These are phyloP conservation scores for Leptodactylus fuscus DNA, from an alignment of 2,113 vertebrate species.

Conservation along the genomic window DNA sequence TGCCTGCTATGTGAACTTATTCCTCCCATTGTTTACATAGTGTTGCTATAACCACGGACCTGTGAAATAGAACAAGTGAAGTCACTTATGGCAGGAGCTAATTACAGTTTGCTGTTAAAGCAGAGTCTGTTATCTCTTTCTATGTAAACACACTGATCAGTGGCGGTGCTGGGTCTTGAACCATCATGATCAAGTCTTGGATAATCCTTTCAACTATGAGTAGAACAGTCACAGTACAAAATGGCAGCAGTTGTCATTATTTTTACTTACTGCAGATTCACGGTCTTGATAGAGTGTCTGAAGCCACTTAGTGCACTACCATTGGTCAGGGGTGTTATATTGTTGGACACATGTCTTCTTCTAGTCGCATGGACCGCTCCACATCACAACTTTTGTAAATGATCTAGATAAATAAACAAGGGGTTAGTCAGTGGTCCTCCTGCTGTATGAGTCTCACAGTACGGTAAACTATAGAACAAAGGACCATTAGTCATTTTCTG, in stretches of 20 bases:
- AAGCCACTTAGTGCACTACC: neutral
- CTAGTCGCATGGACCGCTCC: neutral
- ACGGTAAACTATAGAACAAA: neutral
- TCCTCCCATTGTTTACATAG: no score
- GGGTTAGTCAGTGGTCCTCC: slow-evolving; percentile 6
- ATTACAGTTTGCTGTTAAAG: no score
- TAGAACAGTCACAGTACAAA: neutral
- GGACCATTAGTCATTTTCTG: slow-evolving; percentile 29
- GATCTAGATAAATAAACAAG: slow-evolving; percentile 23
- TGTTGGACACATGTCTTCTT: neutral
- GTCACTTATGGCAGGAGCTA: no score
- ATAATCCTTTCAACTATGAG: neutral
- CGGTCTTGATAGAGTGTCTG: neutral
- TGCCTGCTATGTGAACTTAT: no score
- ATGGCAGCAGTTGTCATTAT: no score
- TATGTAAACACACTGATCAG: no score
- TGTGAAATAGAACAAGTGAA: no score
- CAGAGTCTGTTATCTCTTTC: no score
- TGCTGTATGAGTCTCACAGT: neutral
- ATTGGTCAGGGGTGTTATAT: neutral
- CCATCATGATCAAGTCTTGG: no score
- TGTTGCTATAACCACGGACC: no score
- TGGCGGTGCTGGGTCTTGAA: no score
- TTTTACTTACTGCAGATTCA: slow-evolving; percentile 28
- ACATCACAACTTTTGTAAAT: neutral